Evolutionary conservation across 1,140 invertebrate species (phyloP), one percentile per base, ranked within the genome.

Genomic region (Leptoteleia sp.): DNA sequence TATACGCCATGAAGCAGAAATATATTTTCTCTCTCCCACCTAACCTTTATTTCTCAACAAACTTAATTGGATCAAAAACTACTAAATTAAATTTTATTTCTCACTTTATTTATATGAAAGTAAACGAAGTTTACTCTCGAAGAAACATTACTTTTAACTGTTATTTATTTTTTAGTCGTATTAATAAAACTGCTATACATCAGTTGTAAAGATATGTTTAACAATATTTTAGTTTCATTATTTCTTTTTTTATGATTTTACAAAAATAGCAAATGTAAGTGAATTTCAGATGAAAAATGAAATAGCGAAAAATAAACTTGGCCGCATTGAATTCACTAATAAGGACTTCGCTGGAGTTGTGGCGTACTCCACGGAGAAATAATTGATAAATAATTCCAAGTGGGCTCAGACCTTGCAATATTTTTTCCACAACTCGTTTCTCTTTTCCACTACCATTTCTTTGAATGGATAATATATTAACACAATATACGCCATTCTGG

Each of bases 381-480:
- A 61, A 61, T 61, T 61, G 57, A 47, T 61, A 61, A 47, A 61
- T 61, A 61, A 61, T 61, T 61, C 19, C 42, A 61, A 35, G 42
- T 47, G 42, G 17, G 15, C 57, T 22, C 29, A 37, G 57, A 29
- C 13, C 11, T 25, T 42, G 52, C 52, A 42, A 57, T 57, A 57
- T 42, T 42, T 57, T 45, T 59, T 45, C 33, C 48, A n/a, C 16
- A 9, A 38, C 25, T 47, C 13, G 1, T 52, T 57, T 59, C 29
- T 54, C 52, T 33, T 67, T 35, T 29, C 8, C 12, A 35, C 7
- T 40, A 38, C 31, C 19, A 16, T 57, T 43, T 17, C 37, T 11
- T 40, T 22, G 0, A 7, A 4, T 29, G 27, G 27, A 29, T 29
- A 29, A 29, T 29, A 29, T 29, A 29, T 7, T 7, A 29, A 29